Base-by-base conservation (phyloP, 2,113 vertebrate genomes). In the Cyanoramphus novaezelandiae region DNA sequence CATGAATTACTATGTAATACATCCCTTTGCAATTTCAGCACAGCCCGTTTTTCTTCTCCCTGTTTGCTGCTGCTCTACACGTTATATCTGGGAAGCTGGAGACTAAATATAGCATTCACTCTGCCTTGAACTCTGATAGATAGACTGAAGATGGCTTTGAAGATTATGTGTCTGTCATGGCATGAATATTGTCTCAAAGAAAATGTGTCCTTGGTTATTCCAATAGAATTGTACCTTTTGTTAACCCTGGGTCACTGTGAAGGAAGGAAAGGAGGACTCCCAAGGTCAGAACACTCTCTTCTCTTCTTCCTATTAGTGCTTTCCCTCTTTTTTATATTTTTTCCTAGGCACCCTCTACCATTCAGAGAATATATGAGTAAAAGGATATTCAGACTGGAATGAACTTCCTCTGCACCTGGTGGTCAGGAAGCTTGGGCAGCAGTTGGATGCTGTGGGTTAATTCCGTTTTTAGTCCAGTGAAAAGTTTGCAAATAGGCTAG, bases 1-100 rank as follows among this genome's bases (percentile, higher is more conserved):
- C 88, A 87, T 97, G 92, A 97, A 93, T 97, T 94, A 92, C 81
- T 25, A 0, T 60, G 70, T 57, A 37, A 92, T 93, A 59, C 53
- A 68, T 86, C 90, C 83, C 24, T 92, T 93, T 77, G 78, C 55
- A 43, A 65, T 78, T 94, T 80, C 82, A 82, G 2, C 29, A 44
- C 33, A 84, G 82, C 50, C 37, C 67, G 64, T 92, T 89, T 91
- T 64, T 95, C 82, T 96, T 95, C 64, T 77, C 67, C 23, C 24
- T 85, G 62, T 39, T 77, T 86, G 49, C 74, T 91, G 41, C 71
- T 78, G 74, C 68, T 78, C 70, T 82, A 18, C 29, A 64, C 37
- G 60, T 39, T 91, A 6, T 52, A 77, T 72, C 44, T 88, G 94
- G 70, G 62, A 74, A 88, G 47, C 67, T 53, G 35, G 16, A 82